Percentiles rank a stretch among this genome's conserved stretches.
phyloP scores from a whole-genome alignment of 2,888 invertebrate species.

The Scaptomyza flava region DNA sequence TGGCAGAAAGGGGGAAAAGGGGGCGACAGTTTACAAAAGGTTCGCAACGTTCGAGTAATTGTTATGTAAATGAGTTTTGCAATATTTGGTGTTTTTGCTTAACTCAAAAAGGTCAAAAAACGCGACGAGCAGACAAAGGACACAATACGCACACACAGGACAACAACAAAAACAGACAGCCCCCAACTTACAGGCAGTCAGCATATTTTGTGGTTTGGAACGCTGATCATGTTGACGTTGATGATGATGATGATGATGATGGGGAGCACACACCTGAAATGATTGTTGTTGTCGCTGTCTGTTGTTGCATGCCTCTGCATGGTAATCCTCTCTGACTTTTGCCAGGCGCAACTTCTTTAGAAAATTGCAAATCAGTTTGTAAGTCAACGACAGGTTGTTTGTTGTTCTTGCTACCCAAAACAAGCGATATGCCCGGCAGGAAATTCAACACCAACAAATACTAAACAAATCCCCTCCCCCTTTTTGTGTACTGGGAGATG shows the following conservation, averaged over 20 bases:
- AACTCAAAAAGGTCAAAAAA: conserved; percentile 68
- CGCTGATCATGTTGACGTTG: conserved; percentile 21
- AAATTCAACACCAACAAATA: conserved; percentile 10
- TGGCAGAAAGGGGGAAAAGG: neutral
- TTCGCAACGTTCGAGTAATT: conserved; percentile 63
- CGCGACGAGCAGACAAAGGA: conserved; percentile 32
- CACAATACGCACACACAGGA: conserved; percentile 13
- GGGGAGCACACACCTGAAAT: conserved; percentile 19
- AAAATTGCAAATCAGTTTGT: conserved; percentile 79
- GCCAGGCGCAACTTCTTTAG: conserved; percentile 63
- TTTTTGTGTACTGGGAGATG: neutral
- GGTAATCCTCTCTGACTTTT: conserved; percentile 43
- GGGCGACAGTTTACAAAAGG: conserved; percentile 41
- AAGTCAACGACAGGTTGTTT: conserved; percentile 75
- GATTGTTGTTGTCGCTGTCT: conserved; percentile 18
- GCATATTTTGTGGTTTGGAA: conserved; percentile 55
- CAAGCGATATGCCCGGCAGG: conserved; percentile 37
- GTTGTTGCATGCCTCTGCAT: conserved; percentile 52
- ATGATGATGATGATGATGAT: conserved; percentile 38
- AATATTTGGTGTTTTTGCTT: conserved; percentile 65
- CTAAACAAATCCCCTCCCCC: neutral
- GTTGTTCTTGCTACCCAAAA: conserved; percentile 42
- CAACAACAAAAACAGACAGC: conserved; percentile 4
- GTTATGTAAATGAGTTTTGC: conserved; percentile 78
- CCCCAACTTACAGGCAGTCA: conserved; percentile 56